phyloP scores from a whole-genome alignment of 2,113 vertebrate species.

The Sakesphorus luctuosus region DNA sequence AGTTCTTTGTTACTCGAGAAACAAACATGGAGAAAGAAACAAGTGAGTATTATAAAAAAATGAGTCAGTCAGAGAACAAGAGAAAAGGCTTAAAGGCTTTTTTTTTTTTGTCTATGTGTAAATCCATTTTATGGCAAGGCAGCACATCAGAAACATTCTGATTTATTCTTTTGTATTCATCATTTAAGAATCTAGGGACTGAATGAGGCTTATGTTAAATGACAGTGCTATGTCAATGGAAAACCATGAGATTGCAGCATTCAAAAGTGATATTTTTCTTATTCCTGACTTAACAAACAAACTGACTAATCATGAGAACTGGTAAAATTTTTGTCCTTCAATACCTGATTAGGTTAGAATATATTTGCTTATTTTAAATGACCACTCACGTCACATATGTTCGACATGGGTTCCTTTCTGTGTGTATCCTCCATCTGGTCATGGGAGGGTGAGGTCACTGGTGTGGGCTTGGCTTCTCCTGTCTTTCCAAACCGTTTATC shows the following conservation, averaged over 20 bases:
- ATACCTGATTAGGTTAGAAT: background rate
- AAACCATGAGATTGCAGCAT: background rate
- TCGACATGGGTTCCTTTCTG: background rate
- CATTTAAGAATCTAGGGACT: background rate
- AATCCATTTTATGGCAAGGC: background rate
- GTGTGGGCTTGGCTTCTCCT: background rate
- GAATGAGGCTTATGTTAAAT: background rate
- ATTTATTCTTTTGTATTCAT: background rate
- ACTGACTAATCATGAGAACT: background rate
- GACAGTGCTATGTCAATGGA: background rate
- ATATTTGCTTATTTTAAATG: background rate
- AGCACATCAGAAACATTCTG: background rate
- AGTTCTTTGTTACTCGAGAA: background rate
- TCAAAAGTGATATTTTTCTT: background rate
- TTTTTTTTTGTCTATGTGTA: background rate
- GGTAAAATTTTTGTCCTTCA: background rate
- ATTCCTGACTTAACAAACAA: background rate
- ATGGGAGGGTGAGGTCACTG: background rate
- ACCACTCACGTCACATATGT: background rate
- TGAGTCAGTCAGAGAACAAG: background rate
- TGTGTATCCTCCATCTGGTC: no score
- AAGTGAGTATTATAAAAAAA: background rate
- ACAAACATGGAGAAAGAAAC: background rate
- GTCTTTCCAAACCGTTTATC: background rate
- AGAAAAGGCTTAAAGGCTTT: background rate